These are phyloP conservation scores for Idaea aversata DNA, from an alignment of 2,888 invertebrate genomes.

Conservation along the genomic window DNA sequence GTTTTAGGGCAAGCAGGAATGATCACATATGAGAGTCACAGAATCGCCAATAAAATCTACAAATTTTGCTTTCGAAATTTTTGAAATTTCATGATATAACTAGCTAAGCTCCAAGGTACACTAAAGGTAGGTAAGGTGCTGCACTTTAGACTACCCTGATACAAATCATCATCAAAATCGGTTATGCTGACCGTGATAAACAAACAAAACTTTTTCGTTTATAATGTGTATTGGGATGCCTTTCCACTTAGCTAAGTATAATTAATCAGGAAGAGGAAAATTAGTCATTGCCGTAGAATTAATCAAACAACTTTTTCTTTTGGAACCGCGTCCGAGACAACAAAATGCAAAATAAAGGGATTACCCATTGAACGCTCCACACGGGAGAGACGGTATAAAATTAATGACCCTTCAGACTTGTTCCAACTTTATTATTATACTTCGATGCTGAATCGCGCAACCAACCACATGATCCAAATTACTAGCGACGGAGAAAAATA, in stretches of 20 bases:
- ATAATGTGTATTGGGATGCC: too few relatives aligned
- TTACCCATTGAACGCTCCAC: slow-evolving; percentile 39
- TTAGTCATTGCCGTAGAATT: not conserved
- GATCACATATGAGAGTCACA: too few relatives aligned
- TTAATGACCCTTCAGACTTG: slow-evolving; percentile 55
- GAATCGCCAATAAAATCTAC: too few relatives aligned
- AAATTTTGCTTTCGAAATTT: too few relatives aligned
- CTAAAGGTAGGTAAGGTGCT: too few relatives aligned
- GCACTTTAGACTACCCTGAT: too few relatives aligned
- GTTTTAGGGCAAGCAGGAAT: too few relatives aligned
- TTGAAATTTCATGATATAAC: too few relatives aligned
- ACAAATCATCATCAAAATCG: too few relatives aligned
- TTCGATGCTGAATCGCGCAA: slow-evolving; percentile 58
- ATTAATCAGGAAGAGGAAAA: not conserved
- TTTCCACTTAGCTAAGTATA: not conserved
- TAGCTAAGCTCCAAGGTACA: too few relatives aligned
- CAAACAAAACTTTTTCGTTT: too few relatives aligned
- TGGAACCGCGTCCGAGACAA: slow-evolving; percentile 8
- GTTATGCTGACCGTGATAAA: too few relatives aligned
- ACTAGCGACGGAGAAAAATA: slow-evolving; percentile 64
- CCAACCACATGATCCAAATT: slow-evolving; percentile 66
- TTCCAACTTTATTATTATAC: slow-evolving; percentile 62
- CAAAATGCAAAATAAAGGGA: slow-evolving; percentile 25
- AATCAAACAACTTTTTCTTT: not conserved
- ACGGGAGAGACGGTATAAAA: slow-evolving; percentile 41